A percentile compares a stretch with the other conserved stretches of the same genome.
phyloP scores from a whole-genome alignment of 1,140 invertebrate species.

The Eufriesea mexicana region DNA sequence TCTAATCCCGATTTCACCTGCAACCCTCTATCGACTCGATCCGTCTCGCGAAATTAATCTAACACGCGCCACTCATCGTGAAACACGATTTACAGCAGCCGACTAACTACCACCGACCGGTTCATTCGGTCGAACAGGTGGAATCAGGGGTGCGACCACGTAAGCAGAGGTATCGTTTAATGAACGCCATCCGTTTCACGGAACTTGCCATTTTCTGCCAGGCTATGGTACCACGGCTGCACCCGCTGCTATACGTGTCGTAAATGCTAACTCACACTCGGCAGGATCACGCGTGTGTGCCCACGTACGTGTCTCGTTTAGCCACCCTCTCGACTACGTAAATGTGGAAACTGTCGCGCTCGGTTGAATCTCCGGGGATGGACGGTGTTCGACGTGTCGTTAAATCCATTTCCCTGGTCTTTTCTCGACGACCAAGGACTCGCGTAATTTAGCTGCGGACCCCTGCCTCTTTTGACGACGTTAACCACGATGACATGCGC shows the following conservation, averaged over 20 bases:
- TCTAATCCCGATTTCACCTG: too few species aligned
- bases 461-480: background rate
- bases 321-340: conserved; percentile 14
- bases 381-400: conserved; percentile 31
- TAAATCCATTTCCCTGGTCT: conserved; percentile 16
- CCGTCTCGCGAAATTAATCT: background rate
- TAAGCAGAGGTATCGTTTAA: conserved; percentile 10
- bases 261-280: background rate
- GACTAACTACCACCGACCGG: background rate
- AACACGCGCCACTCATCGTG: too few species aligned
- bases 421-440: background rate
- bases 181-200: conserved; percentile 42
- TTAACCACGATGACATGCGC: background rate
- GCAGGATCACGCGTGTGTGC: background rate
- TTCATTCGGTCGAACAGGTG: background rate
- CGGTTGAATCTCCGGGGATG: conserved; percentile 17
- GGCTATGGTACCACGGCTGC: background rate
- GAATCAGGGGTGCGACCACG: background rate
- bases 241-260: background rate
- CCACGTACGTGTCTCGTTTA: background rate
- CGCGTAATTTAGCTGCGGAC: conserved; percentile 3
- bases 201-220: conserved; percentile 14
- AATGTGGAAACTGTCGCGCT: conserved; percentile 31
- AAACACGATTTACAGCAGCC: background rate
- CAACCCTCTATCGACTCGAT: background rate